These are phyloP conservation scores for Tribolium freemani DNA, from an alignment of 2,888 invertebrate genomes.

Conservation along the genomic window DNA sequence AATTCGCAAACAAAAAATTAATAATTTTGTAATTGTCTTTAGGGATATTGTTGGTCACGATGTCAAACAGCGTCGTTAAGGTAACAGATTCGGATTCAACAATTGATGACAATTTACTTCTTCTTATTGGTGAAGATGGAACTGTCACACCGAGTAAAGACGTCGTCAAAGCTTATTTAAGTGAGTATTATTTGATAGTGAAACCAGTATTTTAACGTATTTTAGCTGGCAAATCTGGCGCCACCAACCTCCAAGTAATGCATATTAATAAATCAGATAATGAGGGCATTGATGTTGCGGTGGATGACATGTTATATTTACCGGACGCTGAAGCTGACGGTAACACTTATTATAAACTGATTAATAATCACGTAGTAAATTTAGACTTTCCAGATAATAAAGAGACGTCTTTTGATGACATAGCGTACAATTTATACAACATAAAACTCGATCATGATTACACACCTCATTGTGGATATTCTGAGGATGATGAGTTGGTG, in stretches of 20 bases:
- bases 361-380: not conserved
- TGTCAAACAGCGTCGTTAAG: constrained; percentile 67
- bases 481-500: constrained; percentile 67
- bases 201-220: constrained; percentile 18
- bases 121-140: constrained; percentile 90
- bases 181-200: constrained; percentile 70
- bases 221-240: constrained; percentile 60
- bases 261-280: constrained; percentile 65
- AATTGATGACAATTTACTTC: constrained; percentile 80
- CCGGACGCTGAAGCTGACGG: constrained; percentile 52
- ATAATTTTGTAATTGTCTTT: not conserved
- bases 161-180: constrained; percentile 83
- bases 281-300: constrained; percentile 65
- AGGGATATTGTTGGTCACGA: constrained; percentile 45
- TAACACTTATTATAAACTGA: not conserved
- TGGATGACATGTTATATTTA: constrained; percentile 68
- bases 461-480: constrained; percentile 70
- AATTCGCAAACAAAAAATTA: not conserved
- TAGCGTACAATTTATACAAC: constrained; percentile 68
- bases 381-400: not conserved
- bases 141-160: constrained; percentile 85
- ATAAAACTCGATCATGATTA: constrained; percentile 87
- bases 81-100: constrained; percentile 66
- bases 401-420: constrained; percentile 68
- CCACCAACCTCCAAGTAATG: constrained; percentile 64